Evolutionary conservation across 2,888 invertebrate genomes (phyloP), one percentile per base, ranked within the genome.

Genomic region (Microctonus aethiopoides): DNA sequence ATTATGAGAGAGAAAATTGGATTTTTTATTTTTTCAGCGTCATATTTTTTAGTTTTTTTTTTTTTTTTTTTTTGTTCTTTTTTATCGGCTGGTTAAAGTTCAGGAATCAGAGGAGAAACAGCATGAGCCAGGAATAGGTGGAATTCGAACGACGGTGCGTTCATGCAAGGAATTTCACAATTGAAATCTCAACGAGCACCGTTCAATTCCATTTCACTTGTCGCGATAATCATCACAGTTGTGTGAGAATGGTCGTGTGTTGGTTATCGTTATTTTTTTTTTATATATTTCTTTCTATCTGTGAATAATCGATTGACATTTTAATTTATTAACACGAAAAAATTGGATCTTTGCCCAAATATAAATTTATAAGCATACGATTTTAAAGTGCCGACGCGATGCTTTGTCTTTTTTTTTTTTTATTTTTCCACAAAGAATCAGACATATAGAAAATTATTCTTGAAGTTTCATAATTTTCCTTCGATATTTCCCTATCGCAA

Each of bases 141-240:
- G n/a, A 39, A 39, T 39, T n/a, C 39, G 5, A 59, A 26, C 22
- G 41, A 4, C 46, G 36, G 26, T 26, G 63, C 64, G 69, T 66
- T 20, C 16, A 16, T 36, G 46, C 46, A 32, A 32, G 73, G 74
- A 77, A 77, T 74, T 72, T 75, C 54, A 56, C 64, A 73, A 76
- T 76, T 77, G 76, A 77, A 77, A 76, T 77, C 70, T 67, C 70
- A 62, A 66, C 54, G 68, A 71, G 63, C 62, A 39, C 54, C 68
- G 61, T 36, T 59, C 16, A 72, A 74, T 74, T 74, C 72, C 68
- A 74, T 72, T 68, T 52, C 36, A 29, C 67, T 68, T 68, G 70
- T 70, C 70, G n/a, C n/a, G n/a, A n/a, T n/a, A n/a, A n/a, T n/a
- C n/a, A n/a, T n/a, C n/a, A n/a, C n/a, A n/a, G n/a, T n/a, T 3